These are phyloP conservation scores for Dicerorhinus sumatrensis DNA, from an alignment of 2,113 vertebrate species.

Conservation along the genomic window DNA sequence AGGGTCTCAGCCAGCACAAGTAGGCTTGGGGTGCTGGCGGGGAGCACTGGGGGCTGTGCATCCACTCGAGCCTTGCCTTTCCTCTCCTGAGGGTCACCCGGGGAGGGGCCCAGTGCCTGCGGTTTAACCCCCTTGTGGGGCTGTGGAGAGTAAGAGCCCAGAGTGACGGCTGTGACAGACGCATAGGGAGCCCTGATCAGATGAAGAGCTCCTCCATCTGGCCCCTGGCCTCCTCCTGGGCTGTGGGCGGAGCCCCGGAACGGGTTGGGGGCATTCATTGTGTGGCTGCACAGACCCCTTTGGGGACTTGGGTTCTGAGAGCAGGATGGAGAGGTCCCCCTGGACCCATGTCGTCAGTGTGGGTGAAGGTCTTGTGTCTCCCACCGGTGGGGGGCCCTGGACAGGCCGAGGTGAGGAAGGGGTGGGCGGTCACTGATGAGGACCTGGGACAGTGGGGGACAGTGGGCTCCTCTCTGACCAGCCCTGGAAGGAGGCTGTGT, in stretches of 20 bases:
- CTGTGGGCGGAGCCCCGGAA: background rate
- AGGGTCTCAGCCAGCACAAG: background rate
- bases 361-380: background rate
- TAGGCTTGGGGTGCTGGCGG: accelerated
- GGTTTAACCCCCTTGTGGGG: accelerated
- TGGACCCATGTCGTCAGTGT: background rate
- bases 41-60: too few species aligned
- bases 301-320: background rate
- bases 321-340: background rate
- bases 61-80: background rate
- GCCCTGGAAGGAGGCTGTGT: background rate
- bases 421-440: accelerated
- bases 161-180: accelerated
- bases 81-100: background rate
- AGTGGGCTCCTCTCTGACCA: accelerated
- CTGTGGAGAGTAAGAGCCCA: accelerated
- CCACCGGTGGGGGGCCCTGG: background rate
- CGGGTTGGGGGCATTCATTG: accelerated
- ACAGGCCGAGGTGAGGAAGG: background rate
- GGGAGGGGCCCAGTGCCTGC: background rate
- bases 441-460: accelerated
- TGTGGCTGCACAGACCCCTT: background rate
- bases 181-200: accelerated
- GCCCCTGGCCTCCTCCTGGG: too few species aligned
- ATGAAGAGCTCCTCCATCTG: background rate